Conservation (phyloP, 2,888 invertebrate species). For the Tetramorium bicarinatum region DNA sequence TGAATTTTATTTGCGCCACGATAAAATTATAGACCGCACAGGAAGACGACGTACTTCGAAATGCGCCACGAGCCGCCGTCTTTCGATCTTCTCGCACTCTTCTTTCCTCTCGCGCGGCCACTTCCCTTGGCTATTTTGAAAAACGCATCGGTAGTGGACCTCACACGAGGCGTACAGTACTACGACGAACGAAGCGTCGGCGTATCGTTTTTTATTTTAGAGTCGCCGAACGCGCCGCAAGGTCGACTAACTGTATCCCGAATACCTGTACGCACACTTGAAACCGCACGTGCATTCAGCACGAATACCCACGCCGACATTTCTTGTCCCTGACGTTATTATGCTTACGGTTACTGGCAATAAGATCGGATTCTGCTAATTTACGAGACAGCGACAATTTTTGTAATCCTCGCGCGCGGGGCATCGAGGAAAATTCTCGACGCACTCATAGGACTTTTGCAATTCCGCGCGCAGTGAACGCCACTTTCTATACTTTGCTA, state of each 20-base stretch:
- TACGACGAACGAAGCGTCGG: conserved; percentile 72
- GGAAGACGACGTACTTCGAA: conserved; percentile 63
- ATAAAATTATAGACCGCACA: conserved; percentile 68
- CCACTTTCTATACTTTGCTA: not conserved
- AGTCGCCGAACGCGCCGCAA: conserved; percentile 78
- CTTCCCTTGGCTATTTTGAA: conserved; percentile 59
- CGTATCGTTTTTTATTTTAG: conserved; percentile 75
- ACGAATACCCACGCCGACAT: conserved; percentile 8
- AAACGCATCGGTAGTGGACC: not conserved
- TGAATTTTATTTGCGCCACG: conserved; percentile 64
- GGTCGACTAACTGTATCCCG: conserved; percentile 83
- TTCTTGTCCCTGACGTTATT: conserved; percentile 25
- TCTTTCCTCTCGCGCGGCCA: conserved; percentile 57
- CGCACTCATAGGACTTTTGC: not conserved
- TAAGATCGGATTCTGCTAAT: conserved; percentile 10
- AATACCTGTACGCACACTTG: conserved; percentile 63
- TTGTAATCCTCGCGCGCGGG: not conserved
- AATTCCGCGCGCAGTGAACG: not conserved
- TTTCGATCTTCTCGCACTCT: not conserved
- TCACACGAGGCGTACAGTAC: conserved; percentile 72
- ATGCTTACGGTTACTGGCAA: conserved; percentile 14
- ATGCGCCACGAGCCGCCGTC: conserved; percentile 49
- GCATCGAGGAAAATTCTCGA: not conserved
- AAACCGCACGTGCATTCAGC: conserved; percentile 19
- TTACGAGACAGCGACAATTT: not conserved